Evolutionary conservation across 2,797 vertebrate genomes (phyloP).

Genomic region (Smutsia temminckii): DNA sequence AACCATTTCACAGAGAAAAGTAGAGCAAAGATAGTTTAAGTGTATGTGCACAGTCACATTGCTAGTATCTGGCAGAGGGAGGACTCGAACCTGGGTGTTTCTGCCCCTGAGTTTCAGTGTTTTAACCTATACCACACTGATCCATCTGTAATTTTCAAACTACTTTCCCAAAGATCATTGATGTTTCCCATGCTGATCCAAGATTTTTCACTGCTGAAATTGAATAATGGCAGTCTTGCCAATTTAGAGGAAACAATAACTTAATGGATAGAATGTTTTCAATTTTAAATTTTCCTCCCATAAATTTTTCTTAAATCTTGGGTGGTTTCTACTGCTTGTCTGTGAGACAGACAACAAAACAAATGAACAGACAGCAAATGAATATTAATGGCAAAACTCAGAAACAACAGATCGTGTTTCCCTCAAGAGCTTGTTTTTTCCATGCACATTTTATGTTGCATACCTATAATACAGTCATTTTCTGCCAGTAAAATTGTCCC

Average conservation of each 20-base stretch:
- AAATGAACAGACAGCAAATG: constrained; percentile 61
- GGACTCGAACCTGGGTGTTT: too few species aligned
- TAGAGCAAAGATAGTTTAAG: background rate
- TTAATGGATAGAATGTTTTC: constrained; percentile 66
- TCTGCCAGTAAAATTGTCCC: constrained; percentile 50
- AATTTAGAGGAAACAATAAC: constrained; percentile 51
- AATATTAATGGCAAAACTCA: constrained; percentile 67
- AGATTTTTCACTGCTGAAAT: constrained; percentile 13
- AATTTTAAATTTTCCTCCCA: constrained; percentile 58
- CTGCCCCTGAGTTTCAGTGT: background rate
- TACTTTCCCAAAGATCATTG: background rate
- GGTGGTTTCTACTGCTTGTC: constrained; percentile 39
- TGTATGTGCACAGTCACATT: background rate
- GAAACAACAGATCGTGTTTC: background rate
- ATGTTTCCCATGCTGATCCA: background rate
- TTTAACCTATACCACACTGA: background rate
- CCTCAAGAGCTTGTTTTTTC: background rate
- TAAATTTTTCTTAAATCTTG: constrained; percentile 61
- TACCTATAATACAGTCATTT: constrained; percentile 47
- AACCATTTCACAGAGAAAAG: background rate
- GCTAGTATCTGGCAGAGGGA: background rate
- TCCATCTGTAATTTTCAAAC: background rate
- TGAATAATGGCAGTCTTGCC: constrained; percentile 50
- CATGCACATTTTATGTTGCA: constrained; percentile 16
- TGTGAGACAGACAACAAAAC: constrained; percentile 59